These are phyloP conservation scores for Microhierax caerulescens DNA, from an alignment of 2,797 vertebrate species.

Conservation along the genomic window DNA sequence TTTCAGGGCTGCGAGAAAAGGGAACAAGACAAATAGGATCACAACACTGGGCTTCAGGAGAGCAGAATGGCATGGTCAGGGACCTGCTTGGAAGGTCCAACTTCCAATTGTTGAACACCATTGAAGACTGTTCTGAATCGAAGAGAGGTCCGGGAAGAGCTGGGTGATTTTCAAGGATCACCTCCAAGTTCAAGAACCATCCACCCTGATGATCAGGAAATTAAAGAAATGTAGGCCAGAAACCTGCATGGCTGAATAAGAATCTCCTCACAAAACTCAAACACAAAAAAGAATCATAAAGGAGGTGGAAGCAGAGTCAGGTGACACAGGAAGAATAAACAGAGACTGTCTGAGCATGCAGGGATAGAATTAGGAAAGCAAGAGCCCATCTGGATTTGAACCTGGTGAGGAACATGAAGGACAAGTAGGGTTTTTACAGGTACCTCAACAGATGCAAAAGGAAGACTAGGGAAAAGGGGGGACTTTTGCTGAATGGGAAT, in stretches of 20 bases:
- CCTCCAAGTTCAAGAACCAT: not conserved
- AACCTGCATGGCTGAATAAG: not conserved
- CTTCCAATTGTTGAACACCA: too few species aligned
- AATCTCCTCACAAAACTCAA: not conserved
- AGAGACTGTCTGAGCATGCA: not conserved
- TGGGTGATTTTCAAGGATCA: too few species aligned
- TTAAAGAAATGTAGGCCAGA: not conserved
- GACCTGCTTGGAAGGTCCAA: not conserved
- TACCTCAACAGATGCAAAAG: not conserved
- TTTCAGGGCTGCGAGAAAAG: not conserved
- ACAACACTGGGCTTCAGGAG: not conserved
- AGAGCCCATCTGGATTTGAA: not conserved
- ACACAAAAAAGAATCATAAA: not conserved
- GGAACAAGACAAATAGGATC: not conserved
- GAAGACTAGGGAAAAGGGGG: not conserved
- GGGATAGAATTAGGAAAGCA: not conserved
- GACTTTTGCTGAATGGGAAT: not conserved
- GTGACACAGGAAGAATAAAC: not conserved
- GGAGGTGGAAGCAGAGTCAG: not conserved
- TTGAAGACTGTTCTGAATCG: not conserved
- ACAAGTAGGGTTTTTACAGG: not conserved
- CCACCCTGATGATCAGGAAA: too few species aligned
- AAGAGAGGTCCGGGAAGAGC: not conserved
- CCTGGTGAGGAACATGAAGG: not conserved
- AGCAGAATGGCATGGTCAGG: not conserved